A percentile compares a stretch with the other conserved stretches of the same genome.
Conservation (phyloP, 2,113 vertebrate species). For the Ardeotis arabs region DNA sequence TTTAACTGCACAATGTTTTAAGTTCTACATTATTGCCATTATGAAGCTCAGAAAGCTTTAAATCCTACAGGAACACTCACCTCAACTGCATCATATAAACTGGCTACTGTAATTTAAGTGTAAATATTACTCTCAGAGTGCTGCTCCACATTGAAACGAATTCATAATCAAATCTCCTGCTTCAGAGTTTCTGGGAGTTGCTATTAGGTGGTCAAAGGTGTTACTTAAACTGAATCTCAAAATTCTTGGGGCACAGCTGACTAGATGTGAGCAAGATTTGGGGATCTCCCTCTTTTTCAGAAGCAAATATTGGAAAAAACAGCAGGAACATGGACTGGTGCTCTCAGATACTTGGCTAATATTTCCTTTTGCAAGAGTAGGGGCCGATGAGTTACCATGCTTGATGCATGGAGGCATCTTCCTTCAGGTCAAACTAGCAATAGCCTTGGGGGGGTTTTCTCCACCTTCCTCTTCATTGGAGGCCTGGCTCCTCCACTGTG, state of each 20-base stretch:
- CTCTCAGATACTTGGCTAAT: not conserved
- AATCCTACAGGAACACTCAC: not conserved
- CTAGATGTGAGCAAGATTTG: not conserved
- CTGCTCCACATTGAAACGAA: not conserved
- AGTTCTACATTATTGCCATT: not conserved
- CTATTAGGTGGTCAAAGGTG: not conserved
- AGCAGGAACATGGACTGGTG: fast-evolving
- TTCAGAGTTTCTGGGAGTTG: not conserved
- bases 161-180: not conserved
- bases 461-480: not conserved
- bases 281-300: not conserved
- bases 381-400: not conserved
- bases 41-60: not conserved
- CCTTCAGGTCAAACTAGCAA: not conserved
- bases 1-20: not conserved
- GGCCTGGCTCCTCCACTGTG: not conserved
- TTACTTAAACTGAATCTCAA: not conserved
- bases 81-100: not conserved
- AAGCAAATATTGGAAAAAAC: not conserved
- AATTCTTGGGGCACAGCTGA: not conserved
- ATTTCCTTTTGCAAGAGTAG: not conserved
- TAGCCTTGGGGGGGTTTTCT: not conserved
- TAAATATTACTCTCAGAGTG: not conserved
- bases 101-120: not conserved
- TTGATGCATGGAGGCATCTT: not conserved